These are phyloP conservation scores for Ochropleura plecta DNA, from an alignment of 2,888 invertebrate species.

Conservation along the genomic window DNA sequence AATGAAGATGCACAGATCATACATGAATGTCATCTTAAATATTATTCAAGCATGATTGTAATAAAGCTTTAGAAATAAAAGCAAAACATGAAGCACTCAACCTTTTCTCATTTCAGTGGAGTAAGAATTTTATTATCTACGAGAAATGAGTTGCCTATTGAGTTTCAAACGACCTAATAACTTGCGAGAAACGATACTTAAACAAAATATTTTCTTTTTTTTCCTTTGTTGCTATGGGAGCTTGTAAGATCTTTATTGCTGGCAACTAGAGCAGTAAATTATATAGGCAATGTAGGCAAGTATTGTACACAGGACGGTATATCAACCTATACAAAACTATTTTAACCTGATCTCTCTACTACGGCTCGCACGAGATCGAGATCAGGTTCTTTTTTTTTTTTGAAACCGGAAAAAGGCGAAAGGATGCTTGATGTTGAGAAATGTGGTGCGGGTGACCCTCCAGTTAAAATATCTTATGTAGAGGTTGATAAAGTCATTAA, in stretches of 20 bases:
- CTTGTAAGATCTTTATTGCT: slow-evolving; percentile 4
- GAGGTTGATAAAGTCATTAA: too few species aligned
- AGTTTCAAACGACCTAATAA: slow-evolving; percentile 27
- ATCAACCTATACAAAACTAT: too few species aligned
- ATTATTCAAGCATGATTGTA: neutral
- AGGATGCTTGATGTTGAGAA: too few species aligned
- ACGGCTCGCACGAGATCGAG: too few species aligned
- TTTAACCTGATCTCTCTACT: too few species aligned
- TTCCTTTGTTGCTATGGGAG: neutral
- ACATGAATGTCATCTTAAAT: neutral
- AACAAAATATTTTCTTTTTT: neutral
- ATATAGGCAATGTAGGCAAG: too few species aligned
- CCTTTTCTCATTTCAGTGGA: slow-evolving; percentile 23
- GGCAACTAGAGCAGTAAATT: neutral
- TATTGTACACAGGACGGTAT: too few species aligned
- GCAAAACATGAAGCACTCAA: slow-evolving; percentile 7
- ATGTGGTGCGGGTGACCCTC: too few species aligned
- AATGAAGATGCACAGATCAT: too few species aligned
- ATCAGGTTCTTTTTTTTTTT: too few species aligned
- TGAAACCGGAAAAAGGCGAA: too few species aligned
- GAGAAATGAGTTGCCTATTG: slow-evolving; percentile 33
- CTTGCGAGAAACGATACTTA: slow-evolving; percentile 21
- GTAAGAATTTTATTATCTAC: slow-evolving; percentile 24
- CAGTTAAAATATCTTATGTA: too few species aligned
- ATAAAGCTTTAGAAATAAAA: slow-evolving; percentile 28